Evolutionary conservation across 2,888 invertebrate species (phyloP).

Genomic region (Diploptera punctata): DNA sequence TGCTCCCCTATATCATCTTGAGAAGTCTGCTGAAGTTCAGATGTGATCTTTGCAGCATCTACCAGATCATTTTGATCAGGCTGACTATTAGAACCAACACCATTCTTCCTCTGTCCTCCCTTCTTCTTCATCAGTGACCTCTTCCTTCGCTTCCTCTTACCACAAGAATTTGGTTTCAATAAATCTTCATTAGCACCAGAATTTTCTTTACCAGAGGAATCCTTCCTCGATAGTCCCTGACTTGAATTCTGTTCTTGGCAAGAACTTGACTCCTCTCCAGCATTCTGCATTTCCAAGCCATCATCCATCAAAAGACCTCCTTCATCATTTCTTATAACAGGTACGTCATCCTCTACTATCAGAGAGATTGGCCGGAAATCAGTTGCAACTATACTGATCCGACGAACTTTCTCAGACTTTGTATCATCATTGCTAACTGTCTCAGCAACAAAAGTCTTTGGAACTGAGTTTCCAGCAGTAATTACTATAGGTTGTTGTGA

Average conservation of each 20-base stretch:
- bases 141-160: slow-evolving; percentile 79
- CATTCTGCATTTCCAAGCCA: slow-evolving; percentile 48
- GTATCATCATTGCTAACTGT: slow-evolving; percentile 59
- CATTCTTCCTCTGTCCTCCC: slow-evolving; percentile 53
- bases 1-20: neutral
- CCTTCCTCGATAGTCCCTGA: neutral
- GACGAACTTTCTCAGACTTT: slow-evolving; percentile 63
- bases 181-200: slow-evolving; percentile 1
- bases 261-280: neutral
- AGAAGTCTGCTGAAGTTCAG: neutral
- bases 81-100: slow-evolving; percentile 48
- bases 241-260: neutral
- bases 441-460: slow-evolving; percentile 63
- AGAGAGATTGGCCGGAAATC: slow-evolving; percentile 66
- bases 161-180: slow-evolving; percentile 31
- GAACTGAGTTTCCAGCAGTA: slow-evolving; percentile 42
- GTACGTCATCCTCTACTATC: slow-evolving; percentile 12
- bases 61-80: slow-evolving; percentile 48
- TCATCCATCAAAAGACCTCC: slow-evolving; percentile 50
- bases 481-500: neutral
- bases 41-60: neutral
- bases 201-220: slow-evolving; percentile 25
- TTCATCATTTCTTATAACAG: slow-evolving; percentile 32
- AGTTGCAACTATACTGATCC: slow-evolving; percentile 66
- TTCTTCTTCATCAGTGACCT: slow-evolving; percentile 82